Conservation (phyloP, 2,113 vertebrate species). For the Lycaon pictus region DNA sequence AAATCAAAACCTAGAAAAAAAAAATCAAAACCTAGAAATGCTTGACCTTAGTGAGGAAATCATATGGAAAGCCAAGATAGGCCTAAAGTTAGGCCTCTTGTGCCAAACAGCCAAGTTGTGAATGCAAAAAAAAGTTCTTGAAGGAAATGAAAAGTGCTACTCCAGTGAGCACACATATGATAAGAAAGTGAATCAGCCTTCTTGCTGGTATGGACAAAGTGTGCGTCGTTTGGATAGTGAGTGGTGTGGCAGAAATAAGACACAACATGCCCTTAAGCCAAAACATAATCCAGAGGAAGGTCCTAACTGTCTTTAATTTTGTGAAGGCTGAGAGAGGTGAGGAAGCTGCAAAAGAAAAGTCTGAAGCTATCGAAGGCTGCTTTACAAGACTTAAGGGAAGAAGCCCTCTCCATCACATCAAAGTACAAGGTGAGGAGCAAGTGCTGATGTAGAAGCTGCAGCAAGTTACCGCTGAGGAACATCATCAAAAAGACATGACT, state of each 20-base stretch:
- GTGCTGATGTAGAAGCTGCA: neutral
- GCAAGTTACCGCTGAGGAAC: neutral
- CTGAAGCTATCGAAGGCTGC: neutral
- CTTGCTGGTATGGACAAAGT: neutral
- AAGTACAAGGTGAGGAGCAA: neutral
- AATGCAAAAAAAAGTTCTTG: neutral
- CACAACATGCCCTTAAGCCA: neutral
- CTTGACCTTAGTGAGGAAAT: neutral
- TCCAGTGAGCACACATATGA: neutral
- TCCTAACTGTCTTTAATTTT: neutral
- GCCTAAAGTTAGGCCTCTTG: neutral
- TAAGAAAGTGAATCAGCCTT: neutral
- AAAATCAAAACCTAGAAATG: neutral
- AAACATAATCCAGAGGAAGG: neutral
- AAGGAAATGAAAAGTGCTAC: neutral
- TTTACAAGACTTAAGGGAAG: neutral
- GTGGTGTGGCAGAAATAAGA: neutral
- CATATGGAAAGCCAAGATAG: neutral
- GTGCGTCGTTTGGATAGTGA: neutral
- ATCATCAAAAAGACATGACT: neutral
- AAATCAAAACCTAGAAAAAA: neutral
- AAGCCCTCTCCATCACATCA: neutral
- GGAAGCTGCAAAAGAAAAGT: neutral
- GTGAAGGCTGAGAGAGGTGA: neutral
- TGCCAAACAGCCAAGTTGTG: neutral